Conservation (phyloP, 2,797 vertebrate genomes). For the Labeo calbasu region DNA sequence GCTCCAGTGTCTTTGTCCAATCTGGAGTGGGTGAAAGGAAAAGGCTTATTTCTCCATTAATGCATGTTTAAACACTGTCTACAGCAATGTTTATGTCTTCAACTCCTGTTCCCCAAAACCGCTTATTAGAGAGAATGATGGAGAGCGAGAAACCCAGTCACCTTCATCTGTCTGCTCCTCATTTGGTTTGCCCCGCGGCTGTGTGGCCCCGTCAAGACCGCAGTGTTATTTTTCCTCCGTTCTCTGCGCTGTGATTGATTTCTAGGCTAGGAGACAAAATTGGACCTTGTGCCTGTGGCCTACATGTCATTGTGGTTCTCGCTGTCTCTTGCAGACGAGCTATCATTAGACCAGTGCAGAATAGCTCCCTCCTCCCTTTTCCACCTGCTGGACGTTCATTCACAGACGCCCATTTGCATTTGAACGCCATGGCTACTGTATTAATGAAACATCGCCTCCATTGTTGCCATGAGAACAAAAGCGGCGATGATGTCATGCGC, state of each 20-base stretch:
- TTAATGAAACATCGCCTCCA: conserved; percentile 63
- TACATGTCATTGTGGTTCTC: conserved; percentile 40
- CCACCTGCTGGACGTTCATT: conserved; percentile 49
- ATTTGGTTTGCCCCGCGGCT: conserved; percentile 13
- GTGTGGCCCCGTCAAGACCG: neutral
- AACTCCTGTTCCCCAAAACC: neutral
- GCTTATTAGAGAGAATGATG: neutral
- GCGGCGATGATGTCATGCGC: conserved; percentile 60
- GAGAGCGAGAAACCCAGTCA: conserved; percentile 27
- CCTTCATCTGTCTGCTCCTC: conserved; percentile 46
- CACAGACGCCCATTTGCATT: conserved; percentile 63
- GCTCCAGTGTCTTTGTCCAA: conserved; percentile 16
- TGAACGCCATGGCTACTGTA: conserved; percentile 57
- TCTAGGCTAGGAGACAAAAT: conserved; percentile 51
- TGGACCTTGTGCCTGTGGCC: conserved; percentile 50
- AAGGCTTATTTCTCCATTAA: conserved; percentile 27
- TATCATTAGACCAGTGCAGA: conserved; percentile 13
- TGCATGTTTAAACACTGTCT: conserved; percentile 29
- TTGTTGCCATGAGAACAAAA: conserved; percentile 66
- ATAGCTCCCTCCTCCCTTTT: conserved; percentile 26
- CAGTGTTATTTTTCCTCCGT: conserved; percentile 47
- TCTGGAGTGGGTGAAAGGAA: conserved; percentile 34
- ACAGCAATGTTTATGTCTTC: conserved; percentile 15
- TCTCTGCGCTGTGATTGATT: conserved; percentile 48
- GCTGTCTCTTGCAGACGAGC: conserved; percentile 35